phyloP scores from a whole-genome alignment of 2,113 vertebrate species.

The Lepus europaeus region DNA sequence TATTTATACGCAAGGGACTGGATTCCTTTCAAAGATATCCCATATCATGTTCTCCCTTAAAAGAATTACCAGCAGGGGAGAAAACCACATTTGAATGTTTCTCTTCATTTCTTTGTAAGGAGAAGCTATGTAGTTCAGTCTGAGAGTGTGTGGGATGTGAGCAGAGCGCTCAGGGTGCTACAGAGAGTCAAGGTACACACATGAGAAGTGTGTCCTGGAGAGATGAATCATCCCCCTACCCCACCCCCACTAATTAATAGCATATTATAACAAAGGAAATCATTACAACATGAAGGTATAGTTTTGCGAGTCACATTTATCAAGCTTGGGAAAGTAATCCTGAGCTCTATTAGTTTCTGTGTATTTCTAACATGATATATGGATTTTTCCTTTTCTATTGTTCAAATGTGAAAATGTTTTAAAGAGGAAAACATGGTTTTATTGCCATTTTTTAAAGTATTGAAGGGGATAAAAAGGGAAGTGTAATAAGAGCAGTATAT shows the following conservation, averaged over 20 bases:
- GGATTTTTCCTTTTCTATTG: constrained; percentile 84
- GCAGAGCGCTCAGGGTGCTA: constrained; percentile 54
- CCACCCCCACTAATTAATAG: constrained; percentile 84
- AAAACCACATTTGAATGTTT: constrained; percentile 63
- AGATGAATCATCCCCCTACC: constrained; percentile 81
- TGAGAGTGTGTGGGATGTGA: constrained; percentile 28
- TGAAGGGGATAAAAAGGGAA: constrained; percentile 84
- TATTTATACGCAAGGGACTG: constrained; percentile 67
- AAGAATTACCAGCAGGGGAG: constrained; percentile 56
- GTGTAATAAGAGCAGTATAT: constrained; percentile 84
- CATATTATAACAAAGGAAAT: constrained; percentile 87
- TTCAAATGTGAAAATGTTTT: constrained; percentile 81
- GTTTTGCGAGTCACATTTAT: constrained; percentile 88
- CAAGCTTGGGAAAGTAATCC: constrained; percentile 84
- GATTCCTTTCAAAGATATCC: constrained; percentile 59
- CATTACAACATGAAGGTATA: constrained; percentile 87
- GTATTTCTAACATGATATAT: constrained; percentile 83
- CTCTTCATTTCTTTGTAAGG: neutral
- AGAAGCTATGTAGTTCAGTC: neutral
- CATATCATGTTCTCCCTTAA: constrained; percentile 48
- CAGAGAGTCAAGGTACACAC: constrained; percentile 72
- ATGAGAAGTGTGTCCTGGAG: constrained; percentile 77
- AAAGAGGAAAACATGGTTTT: constrained; percentile 74
- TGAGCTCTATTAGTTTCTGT: constrained; percentile 85
- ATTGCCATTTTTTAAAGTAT: constrained; percentile 81